phyloP scores from a whole-genome alignment of 2,797 vertebrate genomes.

The Sebastiscus albofasciatus region DNA sequence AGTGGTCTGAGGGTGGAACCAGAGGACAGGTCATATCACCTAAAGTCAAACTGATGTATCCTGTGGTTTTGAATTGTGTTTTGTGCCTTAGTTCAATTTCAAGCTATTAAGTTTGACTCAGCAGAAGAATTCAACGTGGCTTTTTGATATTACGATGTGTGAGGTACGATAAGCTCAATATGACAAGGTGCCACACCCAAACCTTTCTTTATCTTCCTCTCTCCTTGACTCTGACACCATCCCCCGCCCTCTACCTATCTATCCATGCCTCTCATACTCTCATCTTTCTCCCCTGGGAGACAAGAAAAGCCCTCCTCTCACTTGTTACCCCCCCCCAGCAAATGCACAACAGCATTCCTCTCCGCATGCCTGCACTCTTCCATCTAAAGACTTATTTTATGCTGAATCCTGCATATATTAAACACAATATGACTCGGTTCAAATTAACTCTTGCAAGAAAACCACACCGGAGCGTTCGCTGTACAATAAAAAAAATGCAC shows the following conservation, averaged over 20 bases:
- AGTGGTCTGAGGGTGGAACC: neutral
- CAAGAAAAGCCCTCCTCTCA: conserved; percentile 47
- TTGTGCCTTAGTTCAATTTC: neutral
- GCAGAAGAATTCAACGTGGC: neutral
- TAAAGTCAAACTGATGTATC: neutral
- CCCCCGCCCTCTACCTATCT: conserved; percentile 38
- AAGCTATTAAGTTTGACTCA: neutral
- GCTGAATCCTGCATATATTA: conserved; percentile 19
- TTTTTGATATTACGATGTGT: conserved; percentile 7
- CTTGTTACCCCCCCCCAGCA: neutral
- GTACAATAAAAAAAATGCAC: conserved; percentile 24
- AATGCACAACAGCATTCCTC: conserved; percentile 35
- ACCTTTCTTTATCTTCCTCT: neutral
- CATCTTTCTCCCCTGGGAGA: conserved; percentile 57
- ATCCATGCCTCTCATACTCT: conserved; percentile 26
- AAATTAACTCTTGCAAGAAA: conserved; percentile 6
- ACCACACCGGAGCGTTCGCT: neutral
- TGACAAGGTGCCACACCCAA: neutral
- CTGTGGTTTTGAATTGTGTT: neutral
- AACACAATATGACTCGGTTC: conserved; percentile 1
- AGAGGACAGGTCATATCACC: neutral
- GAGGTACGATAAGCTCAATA: neutral
- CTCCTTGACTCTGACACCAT: conserved; percentile 13
- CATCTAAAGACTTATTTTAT: neutral
- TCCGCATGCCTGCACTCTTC: conserved; percentile 9